These are phyloP conservation scores for Drosophila hamatofila DNA, from an alignment of 2,888 invertebrate species.

Conservation along the genomic window DNA sequence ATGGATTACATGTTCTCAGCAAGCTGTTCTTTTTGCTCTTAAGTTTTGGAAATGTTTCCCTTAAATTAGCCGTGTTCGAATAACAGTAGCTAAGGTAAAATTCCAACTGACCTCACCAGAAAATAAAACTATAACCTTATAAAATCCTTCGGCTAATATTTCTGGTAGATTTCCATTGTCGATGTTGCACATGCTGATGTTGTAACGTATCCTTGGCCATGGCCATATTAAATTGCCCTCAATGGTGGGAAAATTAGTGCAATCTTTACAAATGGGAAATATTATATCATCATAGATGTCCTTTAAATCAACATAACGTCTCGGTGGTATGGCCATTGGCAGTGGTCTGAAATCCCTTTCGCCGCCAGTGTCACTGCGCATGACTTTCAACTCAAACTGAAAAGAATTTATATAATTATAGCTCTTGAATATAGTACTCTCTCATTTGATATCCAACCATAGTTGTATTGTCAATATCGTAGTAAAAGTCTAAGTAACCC, in stretches of 20 bases:
- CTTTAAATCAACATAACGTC: neutral
- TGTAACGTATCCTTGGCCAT: neutral
- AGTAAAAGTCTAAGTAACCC: neutral
- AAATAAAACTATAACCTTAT: fast-evolving
- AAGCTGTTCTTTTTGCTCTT: too few relatives aligned
- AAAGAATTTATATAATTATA: neutral
- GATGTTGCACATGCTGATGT: neutral
- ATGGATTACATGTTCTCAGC: too few relatives aligned
- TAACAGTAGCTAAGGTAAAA: too few relatives aligned
- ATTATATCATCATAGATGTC: neutral
- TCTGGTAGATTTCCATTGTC: neutral
- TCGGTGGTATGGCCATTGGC: neutral
- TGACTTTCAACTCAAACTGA: neutral
- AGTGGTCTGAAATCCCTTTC: neutral
- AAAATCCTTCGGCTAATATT: neutral
- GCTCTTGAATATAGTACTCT: neutral
- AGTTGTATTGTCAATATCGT: neutral
- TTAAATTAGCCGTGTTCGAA: too few relatives aligned
- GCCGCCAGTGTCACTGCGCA: neutral
- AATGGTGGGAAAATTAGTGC: neutral
- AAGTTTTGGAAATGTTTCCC: too few relatives aligned
- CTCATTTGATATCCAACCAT: neutral
- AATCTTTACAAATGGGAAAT: neutral
- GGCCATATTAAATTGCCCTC: neutral
- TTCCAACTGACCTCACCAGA: neutral